Evolutionary conservation across 2,797 vertebrate species (phyloP), one percentile per base, ranked within the genome.

Genomic region (Taenioides sp.): DNA sequence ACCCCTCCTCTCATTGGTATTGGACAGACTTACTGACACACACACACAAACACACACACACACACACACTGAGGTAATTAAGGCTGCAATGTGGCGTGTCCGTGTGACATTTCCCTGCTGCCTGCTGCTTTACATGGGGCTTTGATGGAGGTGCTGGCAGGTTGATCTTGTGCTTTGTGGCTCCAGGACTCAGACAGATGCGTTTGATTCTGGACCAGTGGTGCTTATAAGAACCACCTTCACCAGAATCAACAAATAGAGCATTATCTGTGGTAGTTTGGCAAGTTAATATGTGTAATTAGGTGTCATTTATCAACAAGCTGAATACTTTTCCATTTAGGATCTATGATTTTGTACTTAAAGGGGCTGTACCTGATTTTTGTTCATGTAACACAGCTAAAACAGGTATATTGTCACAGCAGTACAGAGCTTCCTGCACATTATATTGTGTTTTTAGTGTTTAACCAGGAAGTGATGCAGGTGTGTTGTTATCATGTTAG

Each of bases 21-120:
- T 50, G 49, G 49, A 50, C 50, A 52, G 4, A 17, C 14, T 47
- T 47, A 16, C 12, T 47, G 43, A 16, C 43, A 54, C 49, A 50
- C 49, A n/a, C 49, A n/a, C 49, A 52, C 49, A 52, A 18, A 52
- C 49, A 17, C 67, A 64, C 68, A 73, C 47, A 62, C 72, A 71
- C 37, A 70, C 61, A 65, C 66, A 71, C 67, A 77, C 70, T 71
- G 22, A 54, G 59, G 81, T 80, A 90, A 91, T 91, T 84, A 89
- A 75, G 70, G 67, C 58, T 74, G 85, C 87, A 88, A 89, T 89
- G 86, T 92, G 80, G 79, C 69, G 75, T 86, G 73, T 73, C 71
- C 76, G 63, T 71, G 89, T 91, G 88, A 90, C 86, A 92, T 93
- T 92, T 92, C 79, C 43, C 79, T 71, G 79, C 78, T 72, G 80